phyloP scores from a whole-genome alignment of 2,888 invertebrate species.

The Crematogaster levior region DNA sequence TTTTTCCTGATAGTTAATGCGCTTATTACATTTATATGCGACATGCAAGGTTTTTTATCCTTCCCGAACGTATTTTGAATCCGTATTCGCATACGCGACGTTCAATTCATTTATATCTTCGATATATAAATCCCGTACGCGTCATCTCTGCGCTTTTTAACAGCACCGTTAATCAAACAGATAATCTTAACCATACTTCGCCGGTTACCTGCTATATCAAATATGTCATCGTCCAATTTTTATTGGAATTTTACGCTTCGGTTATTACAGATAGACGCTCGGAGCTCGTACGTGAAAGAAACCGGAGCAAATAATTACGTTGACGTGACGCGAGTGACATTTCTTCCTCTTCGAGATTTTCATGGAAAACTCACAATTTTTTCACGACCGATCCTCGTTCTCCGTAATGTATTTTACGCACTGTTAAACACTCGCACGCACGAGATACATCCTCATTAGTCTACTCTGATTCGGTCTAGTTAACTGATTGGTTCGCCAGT shows the following conservation, averaged over 20 bases:
- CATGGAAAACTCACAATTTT: background rate
- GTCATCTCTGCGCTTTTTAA: constrained; percentile 19
- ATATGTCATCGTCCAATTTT: constrained; percentile 16
- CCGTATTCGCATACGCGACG: background rate
- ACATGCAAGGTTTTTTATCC: background rate
- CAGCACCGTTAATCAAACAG: constrained; percentile 47
- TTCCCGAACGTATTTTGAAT: background rate
- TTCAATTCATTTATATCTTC: constrained; percentile 34
- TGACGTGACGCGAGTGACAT: background rate
- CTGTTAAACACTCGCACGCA: constrained; percentile 59
- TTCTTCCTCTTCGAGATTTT: background rate
- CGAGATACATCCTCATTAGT: constrained; percentile 79
- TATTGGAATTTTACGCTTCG: constrained; percentile 32
- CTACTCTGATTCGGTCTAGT: constrained; percentile 79
- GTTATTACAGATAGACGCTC: constrained; percentile 30
- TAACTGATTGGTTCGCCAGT: constrained; percentile 83
- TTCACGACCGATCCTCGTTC: background rate
- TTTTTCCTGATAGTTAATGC: constrained; percentile 21
- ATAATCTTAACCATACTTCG: constrained; percentile 34
- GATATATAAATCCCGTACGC: constrained; percentile 37
- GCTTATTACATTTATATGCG: constrained; percentile 24
- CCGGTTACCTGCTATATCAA: constrained; percentile 14
- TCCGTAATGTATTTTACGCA: constrained; percentile 31
- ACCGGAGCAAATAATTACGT: constrained; percentile 26
- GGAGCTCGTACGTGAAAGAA: background rate